Evolutionary conservation across 2,888 invertebrate species (phyloP), one percentile per base, ranked within the genome.

Genomic region (Melanchra persicariae): DNA sequence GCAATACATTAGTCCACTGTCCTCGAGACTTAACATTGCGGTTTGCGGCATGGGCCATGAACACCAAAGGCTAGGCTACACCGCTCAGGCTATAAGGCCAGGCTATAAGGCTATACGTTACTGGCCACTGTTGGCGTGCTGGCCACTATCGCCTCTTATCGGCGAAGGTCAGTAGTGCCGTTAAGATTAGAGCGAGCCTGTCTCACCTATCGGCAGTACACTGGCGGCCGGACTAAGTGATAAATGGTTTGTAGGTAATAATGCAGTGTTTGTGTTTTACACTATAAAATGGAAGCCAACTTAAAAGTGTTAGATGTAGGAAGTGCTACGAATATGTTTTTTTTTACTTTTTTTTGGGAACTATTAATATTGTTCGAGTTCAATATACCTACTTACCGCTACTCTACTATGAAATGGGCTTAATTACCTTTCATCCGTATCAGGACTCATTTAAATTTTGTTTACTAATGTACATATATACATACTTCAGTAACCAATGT

Each of bases 101-200:
- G 22, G 40, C 67, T 43, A 52, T 30, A 63, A 15, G 62, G 43
- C 57, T 55, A 47, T 77, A 59, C 19, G 19, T 77, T 55, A 63
- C 69, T 57, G 26, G 76, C 79, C 68, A 55, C 77, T 73, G 79
- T 62, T 74, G 55, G 85, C 83, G 85, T 85, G 85, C 52, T 65
- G 51, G 59, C 17, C 51, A 30, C 66, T 68, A 79, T 79, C 71
- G 74, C 47, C 10, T 58, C 70, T 87, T 86, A 88, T 87, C 86
- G 77, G 65, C 65, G 72, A 88, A 88, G 87, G 88, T 84, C 86
- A 82, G 60, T 59, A 34, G 34, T 63, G 79, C 77, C 76, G 71
- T 87, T 86, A 70, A 86, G 88, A 88, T 88, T 69, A 83, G 58
- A 65, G 49, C 65, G 55, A 66, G 49, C 67, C 66, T 77, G 77